These are phyloP conservation scores for Melanotaenia trifasciata DNA, from an alignment of 2,797 vertebrate species.

Conservation along the genomic window DNA sequence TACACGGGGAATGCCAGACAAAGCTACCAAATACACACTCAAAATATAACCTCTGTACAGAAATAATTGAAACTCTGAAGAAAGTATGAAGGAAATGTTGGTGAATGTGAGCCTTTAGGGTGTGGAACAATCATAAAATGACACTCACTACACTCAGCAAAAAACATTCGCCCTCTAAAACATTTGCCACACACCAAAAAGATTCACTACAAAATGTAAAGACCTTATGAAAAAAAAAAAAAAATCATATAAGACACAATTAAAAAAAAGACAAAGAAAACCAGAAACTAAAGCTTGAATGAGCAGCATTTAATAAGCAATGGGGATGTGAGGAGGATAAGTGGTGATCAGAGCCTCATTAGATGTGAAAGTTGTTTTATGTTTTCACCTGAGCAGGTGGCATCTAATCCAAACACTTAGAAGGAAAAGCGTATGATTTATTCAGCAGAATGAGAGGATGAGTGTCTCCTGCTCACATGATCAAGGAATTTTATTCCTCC, in stretches of 20 bases:
- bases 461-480: neutral
- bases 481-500: neutral
- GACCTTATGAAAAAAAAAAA: slow-evolving; percentile 6
- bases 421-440: neutral
- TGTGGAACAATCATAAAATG: slow-evolving; percentile 66
- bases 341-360: slow-evolving; percentile 19
- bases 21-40: slow-evolving; percentile 50
- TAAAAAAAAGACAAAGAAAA: slow-evolving; percentile 21
- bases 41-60: slow-evolving; percentile 47
- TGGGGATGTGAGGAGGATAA: neutral
- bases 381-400: slow-evolving; percentile 6
- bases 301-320: slow-evolving; percentile 49
- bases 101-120: slow-evolving; percentile 38
- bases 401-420: neutral
- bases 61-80: slow-evolving; percentile 41
- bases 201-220: slow-evolving; percentile 38
- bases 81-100: slow-evolving; percentile 52
- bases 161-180: slow-evolving; percentile 39
- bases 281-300: slow-evolving; percentile 37
- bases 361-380: slow-evolving; percentile 2
- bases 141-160: slow-evolving; percentile 42
- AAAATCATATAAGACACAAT: slow-evolving; percentile 49
- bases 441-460: neutral
- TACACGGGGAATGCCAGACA: slow-evolving; percentile 60
- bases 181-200: slow-evolving; percentile 16